Evolutionary conservation across 1,140 invertebrate species (phyloP).

Genomic region (Pomacea maculata): DNA sequence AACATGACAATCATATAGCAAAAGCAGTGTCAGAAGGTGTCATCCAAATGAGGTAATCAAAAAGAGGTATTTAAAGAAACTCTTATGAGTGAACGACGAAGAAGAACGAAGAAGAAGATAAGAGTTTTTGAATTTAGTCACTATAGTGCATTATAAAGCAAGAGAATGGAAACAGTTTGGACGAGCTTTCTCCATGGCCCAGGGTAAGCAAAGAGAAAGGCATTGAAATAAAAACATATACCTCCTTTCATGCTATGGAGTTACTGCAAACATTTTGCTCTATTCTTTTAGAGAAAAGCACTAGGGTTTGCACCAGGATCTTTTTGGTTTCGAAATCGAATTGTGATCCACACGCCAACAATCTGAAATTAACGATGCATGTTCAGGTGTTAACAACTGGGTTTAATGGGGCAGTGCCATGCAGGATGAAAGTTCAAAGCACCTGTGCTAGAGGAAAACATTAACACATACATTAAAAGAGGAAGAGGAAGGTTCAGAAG

Average conservation of each 20-base stretch:
- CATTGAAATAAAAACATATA: slow-evolving; percentile 15
- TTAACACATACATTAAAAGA: no score
- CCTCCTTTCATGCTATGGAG: no score
- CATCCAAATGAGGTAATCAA: slow-evolving; percentile 5
- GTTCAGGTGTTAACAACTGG: no score
- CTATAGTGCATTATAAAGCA: no score
- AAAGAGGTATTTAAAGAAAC: neutral
- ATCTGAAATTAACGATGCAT: slow-evolving; percentile 74
- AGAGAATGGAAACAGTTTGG: neutral
- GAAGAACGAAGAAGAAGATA: no score
- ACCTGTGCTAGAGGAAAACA: no score
- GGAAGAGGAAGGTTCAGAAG: no score
- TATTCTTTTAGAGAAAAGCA: slow-evolving; percentile 84
- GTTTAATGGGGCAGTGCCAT: no score
- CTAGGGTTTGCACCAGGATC: slow-evolving; percentile 94
- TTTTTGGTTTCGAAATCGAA: slow-evolving; percentile 96
- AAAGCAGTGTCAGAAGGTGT: neutral
- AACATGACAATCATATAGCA: slow-evolving; percentile 8
- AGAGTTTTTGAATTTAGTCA: no score
- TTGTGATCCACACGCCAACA: slow-evolving; percentile 95
- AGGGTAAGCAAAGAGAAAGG: slow-evolving; percentile 8
- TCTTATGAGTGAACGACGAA: no score
- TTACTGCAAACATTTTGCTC: no score
- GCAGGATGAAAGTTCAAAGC: no score
- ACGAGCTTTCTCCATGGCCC: slow-evolving; percentile 5